Base-by-base conservation (phyloP, 2,888 invertebrate genomes). In the Hirtodrosophila histrioides region DNA sequence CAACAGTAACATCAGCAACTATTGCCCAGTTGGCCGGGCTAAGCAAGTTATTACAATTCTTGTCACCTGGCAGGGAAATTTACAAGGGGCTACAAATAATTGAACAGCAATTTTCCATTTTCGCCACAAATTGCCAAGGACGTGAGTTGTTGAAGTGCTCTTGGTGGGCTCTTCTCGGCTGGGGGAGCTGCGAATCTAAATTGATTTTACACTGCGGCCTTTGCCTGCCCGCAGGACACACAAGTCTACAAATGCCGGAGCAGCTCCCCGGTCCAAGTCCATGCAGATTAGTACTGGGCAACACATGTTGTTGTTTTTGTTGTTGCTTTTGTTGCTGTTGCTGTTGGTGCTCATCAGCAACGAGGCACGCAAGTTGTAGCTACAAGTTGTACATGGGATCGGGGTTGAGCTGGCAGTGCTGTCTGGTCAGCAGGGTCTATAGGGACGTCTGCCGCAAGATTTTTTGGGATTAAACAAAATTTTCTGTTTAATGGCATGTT, bases 81-180 rank as follows among this genome's bases (percentile, higher is more conserved):
- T 88, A 88, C 89, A 89, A 86, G 75, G 44, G 71, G 80, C 78
- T 66, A 79, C 86, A 87, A 90, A 87, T 90, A 90, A 90, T 90
- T 90, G 91, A 89, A 90, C 88, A 88, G 78, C 86, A 88, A 86
- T 90, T 86, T 85, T 86, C 87, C 86, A 87, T 89, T 88, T 82
- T 76, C 82, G 66, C 73, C 87, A 79, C 85, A 85, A 85, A 85
- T 78, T 80, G 80, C 86, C 70, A 80, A 78, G 75, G 75, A 78
- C 76, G 82, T 86, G 82, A 76, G 86, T 53, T 57, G 75, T 61
- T 65, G 61, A 10, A 43, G 41, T 45, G 12, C 49, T 1, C 17
- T 17, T 24, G 24, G 45, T 24, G 33, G 41, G 24, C 10, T n/a
- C 33, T 10, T 8, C 12, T n/a, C 0, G 17, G 44, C 9, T 36